Evolutionary conservation across 1,140 invertebrate genomes (phyloP).

Genomic region (Hydropsyche tenuis): DNA sequence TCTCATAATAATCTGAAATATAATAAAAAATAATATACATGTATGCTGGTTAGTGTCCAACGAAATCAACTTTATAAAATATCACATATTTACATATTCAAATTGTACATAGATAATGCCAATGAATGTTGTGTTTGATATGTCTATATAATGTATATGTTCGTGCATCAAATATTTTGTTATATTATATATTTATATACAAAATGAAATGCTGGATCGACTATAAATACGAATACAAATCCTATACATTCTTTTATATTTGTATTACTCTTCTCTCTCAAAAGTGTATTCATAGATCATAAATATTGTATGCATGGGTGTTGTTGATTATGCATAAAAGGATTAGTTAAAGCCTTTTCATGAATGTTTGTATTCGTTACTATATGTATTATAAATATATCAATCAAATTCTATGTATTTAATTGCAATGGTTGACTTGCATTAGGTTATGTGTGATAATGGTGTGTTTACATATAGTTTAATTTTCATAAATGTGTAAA

Average conservation of each 20-base stretch:
- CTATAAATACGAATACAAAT: conserved; percentile 41
- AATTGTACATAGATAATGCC: conserved; percentile 35
- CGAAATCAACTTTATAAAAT: conserved; percentile 30
- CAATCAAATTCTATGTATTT: too few relatives aligned
- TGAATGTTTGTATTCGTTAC: too few relatives aligned
- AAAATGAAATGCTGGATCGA: conserved; percentile 46
- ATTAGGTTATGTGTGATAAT: neutral
- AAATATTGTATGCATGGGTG: too few relatives aligned
- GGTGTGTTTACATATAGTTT: neutral
- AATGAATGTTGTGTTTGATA: conserved; percentile 6
- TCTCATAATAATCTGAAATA: too few relatives aligned
- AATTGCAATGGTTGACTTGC: too few relatives aligned
- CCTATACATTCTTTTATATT: conserved; percentile 21
- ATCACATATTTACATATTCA: conserved; percentile 33
- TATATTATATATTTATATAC: neutral
- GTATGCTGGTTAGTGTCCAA: conserved; percentile 37
- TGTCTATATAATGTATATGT: neutral
- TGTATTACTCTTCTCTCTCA: neutral
- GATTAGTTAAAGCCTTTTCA: too few relatives aligned
- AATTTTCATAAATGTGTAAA: neutral
- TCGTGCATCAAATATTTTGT: neutral
- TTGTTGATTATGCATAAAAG: too few relatives aligned
- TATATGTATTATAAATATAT: too few relatives aligned
- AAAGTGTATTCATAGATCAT: too few relatives aligned
- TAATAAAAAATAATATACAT: too few relatives aligned